Evolutionary conservation across 92 coral and sea anemone species (phyloP).

Genomic region (Bergia puertoricense): DNA sequence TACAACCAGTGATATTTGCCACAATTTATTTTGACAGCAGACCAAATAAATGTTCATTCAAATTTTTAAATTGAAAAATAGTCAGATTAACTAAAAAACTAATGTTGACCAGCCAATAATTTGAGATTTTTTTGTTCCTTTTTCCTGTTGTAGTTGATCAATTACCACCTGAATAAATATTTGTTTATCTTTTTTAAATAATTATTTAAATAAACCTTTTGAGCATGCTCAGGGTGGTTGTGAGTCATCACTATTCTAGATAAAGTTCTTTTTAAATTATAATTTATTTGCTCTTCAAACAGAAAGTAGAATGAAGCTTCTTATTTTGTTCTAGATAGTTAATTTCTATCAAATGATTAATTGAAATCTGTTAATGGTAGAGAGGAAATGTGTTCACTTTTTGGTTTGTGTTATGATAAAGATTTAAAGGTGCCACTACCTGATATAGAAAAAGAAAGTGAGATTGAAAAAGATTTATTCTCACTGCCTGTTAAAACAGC

Average conservation of each 20-base stretch:
- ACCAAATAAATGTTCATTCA: no score
- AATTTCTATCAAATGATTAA: background rate
- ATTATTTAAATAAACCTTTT: background rate
- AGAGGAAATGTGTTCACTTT: background rate
- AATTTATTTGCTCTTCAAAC: background rate
- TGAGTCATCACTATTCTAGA: background rate
- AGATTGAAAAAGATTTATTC: background rate
- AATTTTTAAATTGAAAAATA: no score
- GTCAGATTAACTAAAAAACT: background rate
- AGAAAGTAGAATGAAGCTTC: background rate
- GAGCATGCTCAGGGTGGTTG: background rate
- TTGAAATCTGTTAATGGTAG: background rate
- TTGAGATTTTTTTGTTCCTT: no score
- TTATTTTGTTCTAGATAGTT: background rate
- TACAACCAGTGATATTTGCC: no score
- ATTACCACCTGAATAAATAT: background rate
- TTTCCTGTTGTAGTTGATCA: background rate
- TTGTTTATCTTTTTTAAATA: background rate
- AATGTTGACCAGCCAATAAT: background rate
- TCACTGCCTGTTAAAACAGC: constrained; percentile 3
- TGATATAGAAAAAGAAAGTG: background rate
- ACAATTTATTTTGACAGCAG: no score
- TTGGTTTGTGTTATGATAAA: constrained; percentile 6
- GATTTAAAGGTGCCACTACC: background rate
- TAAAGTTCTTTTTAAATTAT: background rate